Evolutionary conservation across 1,140 invertebrate genomes (phyloP).

Genomic region (Drosophila murphyi): DNA sequence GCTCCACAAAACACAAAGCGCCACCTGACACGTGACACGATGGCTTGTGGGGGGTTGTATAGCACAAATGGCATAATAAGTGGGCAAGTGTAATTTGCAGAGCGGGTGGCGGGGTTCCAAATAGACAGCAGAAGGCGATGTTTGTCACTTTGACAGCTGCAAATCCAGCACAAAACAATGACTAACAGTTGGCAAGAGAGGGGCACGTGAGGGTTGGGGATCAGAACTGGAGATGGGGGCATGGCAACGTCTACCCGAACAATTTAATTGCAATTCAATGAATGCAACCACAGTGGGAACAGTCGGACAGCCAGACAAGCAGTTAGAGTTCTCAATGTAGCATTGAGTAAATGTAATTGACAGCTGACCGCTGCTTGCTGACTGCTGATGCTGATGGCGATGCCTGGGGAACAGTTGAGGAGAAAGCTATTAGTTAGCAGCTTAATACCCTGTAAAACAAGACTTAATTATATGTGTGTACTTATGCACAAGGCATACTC

Average conservation of each 20-base stretch:
- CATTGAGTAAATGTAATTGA: slow-evolving; percentile 59
- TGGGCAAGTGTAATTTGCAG: slow-evolving; percentile 22
- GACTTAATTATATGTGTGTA: not conserved
- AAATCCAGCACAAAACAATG: slow-evolving; percentile 67
- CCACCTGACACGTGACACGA: slow-evolving; percentile 39
- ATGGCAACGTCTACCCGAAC: slow-evolving; percentile 17
- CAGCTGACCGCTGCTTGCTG: slow-evolving; percentile 50
- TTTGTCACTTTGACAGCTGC: slow-evolving; percentile 78
- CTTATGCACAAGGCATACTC: not conserved
- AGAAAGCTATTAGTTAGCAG: not conserved
- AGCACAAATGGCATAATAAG: slow-evolving; percentile 79
- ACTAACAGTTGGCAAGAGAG: not conserved
- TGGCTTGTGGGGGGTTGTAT: slow-evolving; percentile 5
- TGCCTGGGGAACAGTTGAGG: not conserved
- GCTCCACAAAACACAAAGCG: slow-evolving; percentile 42
- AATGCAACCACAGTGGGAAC: slow-evolving; percentile 29
- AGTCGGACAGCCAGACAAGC: not conserved
- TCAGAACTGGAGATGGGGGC: not conserved
- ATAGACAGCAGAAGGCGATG: slow-evolving; percentile 40
- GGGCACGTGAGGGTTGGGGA: not conserved
- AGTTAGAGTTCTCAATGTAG: slow-evolving; percentile 16
- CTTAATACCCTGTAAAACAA: not conserved
- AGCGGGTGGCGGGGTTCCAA: not conserved
- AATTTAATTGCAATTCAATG: slow-evolving; percentile 78
- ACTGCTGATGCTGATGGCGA: not conserved